phyloP scores from a whole-genome alignment of 2,113 vertebrate species.

The Xenopus laevis region DNA sequence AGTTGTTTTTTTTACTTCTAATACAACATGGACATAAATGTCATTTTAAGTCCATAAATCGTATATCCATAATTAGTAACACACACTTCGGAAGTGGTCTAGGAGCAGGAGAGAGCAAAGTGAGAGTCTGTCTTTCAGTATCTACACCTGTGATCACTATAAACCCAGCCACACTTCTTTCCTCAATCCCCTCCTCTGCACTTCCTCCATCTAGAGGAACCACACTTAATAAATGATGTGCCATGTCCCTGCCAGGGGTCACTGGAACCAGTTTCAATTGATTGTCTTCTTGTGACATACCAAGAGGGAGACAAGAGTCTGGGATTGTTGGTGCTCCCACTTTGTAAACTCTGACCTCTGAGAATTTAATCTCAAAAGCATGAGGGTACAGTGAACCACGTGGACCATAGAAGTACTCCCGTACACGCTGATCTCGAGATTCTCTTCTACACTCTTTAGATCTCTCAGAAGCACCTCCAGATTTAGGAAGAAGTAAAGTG shows the following conservation, averaged over 20 bases:
- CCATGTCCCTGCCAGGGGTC: constrained; percentile 90
- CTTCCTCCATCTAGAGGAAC: constrained; percentile 78
- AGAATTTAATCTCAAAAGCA: constrained; percentile 92
- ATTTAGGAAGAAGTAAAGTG: constrained; percentile 90
- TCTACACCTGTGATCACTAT: constrained; percentile 93
- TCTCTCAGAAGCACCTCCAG: constrained; percentile 88
- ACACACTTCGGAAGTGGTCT: constrained; percentile 89
- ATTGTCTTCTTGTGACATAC: constrained; percentile 97
- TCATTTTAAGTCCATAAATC: constrained; percentile 93
- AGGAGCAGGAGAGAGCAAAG: constrained; percentile 86
- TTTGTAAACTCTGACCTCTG: constrained; percentile 95
- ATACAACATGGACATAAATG: too few relatives aligned
- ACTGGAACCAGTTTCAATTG: constrained; percentile 95
- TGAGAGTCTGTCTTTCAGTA: constrained; percentile 87
- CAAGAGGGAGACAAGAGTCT: constrained; percentile 91
- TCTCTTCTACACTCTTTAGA: constrained; percentile 93
- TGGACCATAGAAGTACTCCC: constrained; percentile 96
- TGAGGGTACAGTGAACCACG: constrained; percentile 92
- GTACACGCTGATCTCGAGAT: constrained; percentile 86
- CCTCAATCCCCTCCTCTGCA: constrained; percentile 72
- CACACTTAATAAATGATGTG: constrained; percentile 91
- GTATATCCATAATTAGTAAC: constrained; percentile 96
- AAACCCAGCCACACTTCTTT: constrained; percentile 91
- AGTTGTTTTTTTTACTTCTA: too few relatives aligned
- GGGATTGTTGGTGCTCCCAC: constrained; percentile 95